phyloP scores from a whole-genome alignment of 1,140 invertebrate species.

The Heliconius hewitsoni region DNA sequence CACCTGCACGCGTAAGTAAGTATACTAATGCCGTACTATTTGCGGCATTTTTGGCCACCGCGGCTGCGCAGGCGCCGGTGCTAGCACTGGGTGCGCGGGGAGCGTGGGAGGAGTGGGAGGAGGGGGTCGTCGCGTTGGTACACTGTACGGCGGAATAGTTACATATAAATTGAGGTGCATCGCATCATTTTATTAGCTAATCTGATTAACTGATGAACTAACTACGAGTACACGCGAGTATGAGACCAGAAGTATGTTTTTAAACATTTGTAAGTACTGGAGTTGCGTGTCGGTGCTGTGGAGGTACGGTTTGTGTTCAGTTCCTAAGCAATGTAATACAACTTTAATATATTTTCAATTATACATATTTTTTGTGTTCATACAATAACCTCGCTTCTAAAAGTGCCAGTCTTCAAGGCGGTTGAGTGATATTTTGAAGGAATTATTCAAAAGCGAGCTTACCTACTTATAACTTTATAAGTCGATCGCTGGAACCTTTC shows the following conservation, averaged over 20 bases:
- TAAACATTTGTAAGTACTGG: no score
- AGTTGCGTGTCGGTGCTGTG: no score
- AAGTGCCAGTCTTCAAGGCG: constrained; percentile 44
- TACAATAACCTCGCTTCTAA: constrained; percentile 36
- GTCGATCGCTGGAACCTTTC: constrained; percentile 3
- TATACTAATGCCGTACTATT: not conserved
- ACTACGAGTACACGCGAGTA: no score
- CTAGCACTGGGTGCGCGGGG: no score
- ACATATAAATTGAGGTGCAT: no score
- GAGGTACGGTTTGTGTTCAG: no score
- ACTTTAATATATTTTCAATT: not conserved
- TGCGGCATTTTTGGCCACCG: not conserved
- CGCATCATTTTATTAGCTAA: no score
- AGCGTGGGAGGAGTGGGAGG: not conserved
- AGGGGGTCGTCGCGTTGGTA: not conserved
- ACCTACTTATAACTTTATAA: not conserved
- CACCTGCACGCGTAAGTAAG: no score
- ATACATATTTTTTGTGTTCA: not conserved
- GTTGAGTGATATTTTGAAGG: constrained; percentile 50
- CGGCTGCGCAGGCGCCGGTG: not conserved
- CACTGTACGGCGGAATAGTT: not conserved
- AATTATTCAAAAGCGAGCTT: constrained; percentile 23
- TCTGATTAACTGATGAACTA: no score
- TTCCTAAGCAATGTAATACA: no score
- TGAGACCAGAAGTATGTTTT: no score